Percentiles rank a stretch among this genome's conserved stretches.
phyloP scores from a whole-genome alignment of 2,888 invertebrate genomes.

The Melanotus villosus region DNA sequence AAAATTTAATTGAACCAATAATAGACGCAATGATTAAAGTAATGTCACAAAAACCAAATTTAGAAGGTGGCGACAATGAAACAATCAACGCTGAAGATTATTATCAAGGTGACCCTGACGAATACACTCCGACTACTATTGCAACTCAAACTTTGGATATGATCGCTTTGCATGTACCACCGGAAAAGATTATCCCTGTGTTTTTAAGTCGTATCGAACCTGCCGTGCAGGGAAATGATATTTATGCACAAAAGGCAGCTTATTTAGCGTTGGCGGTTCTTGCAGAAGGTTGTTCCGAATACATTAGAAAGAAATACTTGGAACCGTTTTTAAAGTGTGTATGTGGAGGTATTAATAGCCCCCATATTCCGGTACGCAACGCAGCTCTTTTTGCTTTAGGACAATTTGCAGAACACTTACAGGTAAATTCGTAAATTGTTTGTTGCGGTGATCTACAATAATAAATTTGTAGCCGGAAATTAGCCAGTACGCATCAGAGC shows the following conservation, averaged over 20 bases:
- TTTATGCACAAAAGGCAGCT: slow-evolving; percentile 78
- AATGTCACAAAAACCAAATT: slow-evolving; percentile 76
- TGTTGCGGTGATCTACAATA: not conserved
- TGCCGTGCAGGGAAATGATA: slow-evolving; percentile 74
- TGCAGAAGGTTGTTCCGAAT: slow-evolving; percentile 85
- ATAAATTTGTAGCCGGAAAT: slow-evolving; percentile 76
- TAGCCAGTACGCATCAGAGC: slow-evolving; percentile 78
- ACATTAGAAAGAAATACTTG: slow-evolving; percentile 80
- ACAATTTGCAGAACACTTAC: slow-evolving; percentile 85
- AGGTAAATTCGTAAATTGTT: slow-evolving; percentile 64
- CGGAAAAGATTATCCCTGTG: slow-evolving; percentile 82
- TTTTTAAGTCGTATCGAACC: slow-evolving; percentile 77
- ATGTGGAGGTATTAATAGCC: slow-evolving; percentile 78
- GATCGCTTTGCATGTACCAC: slow-evolving; percentile 81
- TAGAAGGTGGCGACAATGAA: slow-evolving; percentile 73
- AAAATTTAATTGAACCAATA: slow-evolving; percentile 80
- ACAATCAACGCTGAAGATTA: slow-evolving; percentile 73
- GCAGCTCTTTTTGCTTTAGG: slow-evolving; percentile 85
- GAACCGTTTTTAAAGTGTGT: slow-evolving; percentile 79
- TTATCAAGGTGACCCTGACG: slow-evolving; percentile 75
- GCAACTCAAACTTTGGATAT: slow-evolving; percentile 83
- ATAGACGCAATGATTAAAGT: slow-evolving; percentile 77
- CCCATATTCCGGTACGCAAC: slow-evolving; percentile 76
- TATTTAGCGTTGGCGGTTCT: slow-evolving; percentile 82
- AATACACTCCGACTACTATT: slow-evolving; percentile 76